Evolutionary conservation across 2,113 vertebrate genomes (phyloP).

Genomic region (Panurus biarmicus): DNA sequence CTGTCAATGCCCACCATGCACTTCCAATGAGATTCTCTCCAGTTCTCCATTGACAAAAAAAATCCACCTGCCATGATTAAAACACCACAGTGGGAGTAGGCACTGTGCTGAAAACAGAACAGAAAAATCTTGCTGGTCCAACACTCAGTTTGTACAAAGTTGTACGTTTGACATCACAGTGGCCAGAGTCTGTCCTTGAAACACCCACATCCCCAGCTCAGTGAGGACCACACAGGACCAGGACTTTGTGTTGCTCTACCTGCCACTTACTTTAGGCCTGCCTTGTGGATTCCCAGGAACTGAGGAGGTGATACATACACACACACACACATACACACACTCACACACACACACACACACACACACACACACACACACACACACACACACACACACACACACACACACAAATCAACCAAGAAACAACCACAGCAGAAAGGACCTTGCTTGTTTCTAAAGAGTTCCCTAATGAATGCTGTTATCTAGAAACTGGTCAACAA

Average conservation of each 20-base stretch:
- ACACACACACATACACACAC: background rate
- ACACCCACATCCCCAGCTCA: rapidly evolving
- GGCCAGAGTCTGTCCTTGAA: background rate
- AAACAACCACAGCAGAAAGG: background rate
- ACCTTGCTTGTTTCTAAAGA: background rate
- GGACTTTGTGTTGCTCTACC: background rate
- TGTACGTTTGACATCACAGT: background rate
- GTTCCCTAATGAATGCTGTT: background rate
- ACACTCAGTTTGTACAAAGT: background rate
- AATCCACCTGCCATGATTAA: background rate
- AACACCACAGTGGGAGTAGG: background rate
- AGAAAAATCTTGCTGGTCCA: background rate
- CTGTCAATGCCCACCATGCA: background rate
- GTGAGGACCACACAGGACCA: background rate
- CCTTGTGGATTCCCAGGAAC: background rate
- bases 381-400: background rate
- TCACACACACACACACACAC: background rate
- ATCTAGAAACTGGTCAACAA: background rate
- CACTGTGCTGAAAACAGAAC: background rate
- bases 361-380: background rate
- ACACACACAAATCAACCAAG: background rate
- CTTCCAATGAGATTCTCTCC: background rate
- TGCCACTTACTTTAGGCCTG: background rate
- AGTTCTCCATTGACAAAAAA: background rate
- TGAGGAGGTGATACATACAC: background rate